These are phyloP conservation scores for Apogon hyalosoma DNA, from an alignment of 2,797 vertebrate genomes.

Conservation along the genomic window DNA sequence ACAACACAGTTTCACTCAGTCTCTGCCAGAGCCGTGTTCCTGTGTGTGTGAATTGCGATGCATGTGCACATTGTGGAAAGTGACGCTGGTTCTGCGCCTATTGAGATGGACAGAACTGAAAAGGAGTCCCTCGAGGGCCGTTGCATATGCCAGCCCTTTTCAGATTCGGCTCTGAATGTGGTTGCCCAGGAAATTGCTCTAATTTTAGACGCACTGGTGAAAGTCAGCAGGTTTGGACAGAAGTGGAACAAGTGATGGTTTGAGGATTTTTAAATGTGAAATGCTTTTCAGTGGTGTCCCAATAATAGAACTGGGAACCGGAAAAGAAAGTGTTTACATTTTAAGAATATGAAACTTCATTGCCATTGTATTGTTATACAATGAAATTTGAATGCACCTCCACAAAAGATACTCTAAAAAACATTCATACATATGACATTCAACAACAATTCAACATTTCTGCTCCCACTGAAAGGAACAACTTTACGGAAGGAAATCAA, in stretches of 20 bases:
- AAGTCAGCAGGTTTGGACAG: slow-evolving; percentile 37
- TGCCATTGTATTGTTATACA: too few relatives aligned
- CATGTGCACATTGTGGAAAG: slow-evolving; percentile 30
- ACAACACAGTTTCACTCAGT: slow-evolving; percentile 28
- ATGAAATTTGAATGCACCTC: too few relatives aligned
- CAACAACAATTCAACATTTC: too few relatives aligned
- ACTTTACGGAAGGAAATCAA: too few relatives aligned
- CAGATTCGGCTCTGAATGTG: slow-evolving; percentile 52
- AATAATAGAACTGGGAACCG: slow-evolving; percentile 14
- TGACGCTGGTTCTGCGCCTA: slow-evolving; percentile 36
- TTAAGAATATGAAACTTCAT: too few relatives aligned
- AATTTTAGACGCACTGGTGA: slow-evolving; percentile 54
- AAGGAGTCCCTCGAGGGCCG: slow-evolving; percentile 48
- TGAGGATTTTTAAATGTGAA: slow-evolving; percentile 27
- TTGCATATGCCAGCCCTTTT: slow-evolving; percentile 60
- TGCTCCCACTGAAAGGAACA: too few relatives aligned
- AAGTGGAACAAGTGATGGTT: slow-evolving; percentile 43
- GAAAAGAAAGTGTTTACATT: too few relatives aligned
- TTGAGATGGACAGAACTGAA: slow-evolving; percentile 53
- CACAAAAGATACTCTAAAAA: too few relatives aligned
- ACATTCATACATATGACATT: too few relatives aligned
- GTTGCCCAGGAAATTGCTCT: slow-evolving; percentile 54
- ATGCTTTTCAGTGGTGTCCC: slow-evolving; percentile 9
- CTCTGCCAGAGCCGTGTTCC: slow-evolving; percentile 8
- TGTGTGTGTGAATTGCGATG: slow-evolving; percentile 7